Percentiles rank a stretch among this genome's conserved stretches.
phyloP scores from a whole-genome alignment of 2,797 vertebrate species.

The Catostomus latipinnis region DNA sequence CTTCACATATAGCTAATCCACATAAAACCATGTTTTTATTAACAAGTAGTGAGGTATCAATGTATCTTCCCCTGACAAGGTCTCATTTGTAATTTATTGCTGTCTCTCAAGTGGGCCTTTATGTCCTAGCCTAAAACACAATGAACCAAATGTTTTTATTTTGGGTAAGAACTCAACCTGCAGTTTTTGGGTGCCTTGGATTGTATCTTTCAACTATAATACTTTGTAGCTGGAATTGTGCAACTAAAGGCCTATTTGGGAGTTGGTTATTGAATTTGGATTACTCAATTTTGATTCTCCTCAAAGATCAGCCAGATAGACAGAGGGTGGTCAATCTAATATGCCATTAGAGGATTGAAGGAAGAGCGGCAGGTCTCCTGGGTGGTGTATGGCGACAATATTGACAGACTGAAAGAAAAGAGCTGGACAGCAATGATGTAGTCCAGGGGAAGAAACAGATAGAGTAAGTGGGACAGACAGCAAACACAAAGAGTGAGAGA shows the following conservation, averaged over 20 bases:
- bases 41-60: background rate
- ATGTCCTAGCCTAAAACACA: background rate
- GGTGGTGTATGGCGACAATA: conserved; percentile 37
- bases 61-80: background rate
- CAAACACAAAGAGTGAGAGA: background rate
- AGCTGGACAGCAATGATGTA: conserved; percentile 27
- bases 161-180: conserved; percentile 14
- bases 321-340: conserved; percentile 43
- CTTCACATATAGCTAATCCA: background rate
- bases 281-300: conserved; percentile 39
- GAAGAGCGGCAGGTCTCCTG: conserved; percentile 27
- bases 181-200: background rate
- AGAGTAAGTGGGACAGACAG: background rate
- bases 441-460: background rate
- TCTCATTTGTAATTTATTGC: conserved; percentile 33
- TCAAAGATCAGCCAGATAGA: conserved; percentile 46
- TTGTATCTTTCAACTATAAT: background rate
- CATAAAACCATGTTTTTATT: background rate
- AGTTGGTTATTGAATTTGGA: conserved; percentile 15
- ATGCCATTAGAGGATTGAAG: conserved; percentile 54
- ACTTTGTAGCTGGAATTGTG: background rate
- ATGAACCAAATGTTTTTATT: conserved; percentile 39
- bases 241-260: background rate
- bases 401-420: conserved; percentile 50
- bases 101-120: conserved; percentile 11